Conservation (phyloP, 2,113 vertebrate genomes). For the Erpornis zantholeuca region DNA sequence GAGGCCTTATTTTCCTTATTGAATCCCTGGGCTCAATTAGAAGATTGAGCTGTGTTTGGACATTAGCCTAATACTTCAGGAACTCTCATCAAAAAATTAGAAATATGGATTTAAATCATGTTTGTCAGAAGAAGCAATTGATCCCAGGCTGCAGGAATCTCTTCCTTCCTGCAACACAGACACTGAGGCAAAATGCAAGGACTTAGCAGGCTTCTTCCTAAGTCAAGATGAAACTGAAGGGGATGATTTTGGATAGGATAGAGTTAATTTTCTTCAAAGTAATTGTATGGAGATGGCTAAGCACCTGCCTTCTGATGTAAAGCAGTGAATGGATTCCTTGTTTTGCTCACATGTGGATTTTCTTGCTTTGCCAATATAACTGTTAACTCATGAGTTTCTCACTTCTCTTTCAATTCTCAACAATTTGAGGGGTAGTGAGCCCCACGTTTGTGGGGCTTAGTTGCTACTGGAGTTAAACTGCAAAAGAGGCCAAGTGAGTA, state of each 20-base stretch:
- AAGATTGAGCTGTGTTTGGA: neutral
- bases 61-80: neutral
- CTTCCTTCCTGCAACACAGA: neutral
- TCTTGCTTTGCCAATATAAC: neutral
- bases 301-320: neutral
- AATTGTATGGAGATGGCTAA: neutral
- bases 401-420: neutral
- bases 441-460: neutral
- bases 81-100: neutral
- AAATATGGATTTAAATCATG: neutral
- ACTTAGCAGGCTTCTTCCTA: neutral
- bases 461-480: neutral
- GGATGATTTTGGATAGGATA: neutral
- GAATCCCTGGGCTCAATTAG: neutral
- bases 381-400: neutral
- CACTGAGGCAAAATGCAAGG: neutral
- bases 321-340: neutral
- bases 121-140: neutral
- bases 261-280: neutral
- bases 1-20: neutral
- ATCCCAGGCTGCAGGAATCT: neutral
- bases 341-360: accelerated
- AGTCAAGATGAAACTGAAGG: neutral
- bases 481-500: neutral
- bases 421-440: neutral